phyloP scores from a whole-genome alignment of 2,113 vertebrate species.

The Panthera leo region DNA sequence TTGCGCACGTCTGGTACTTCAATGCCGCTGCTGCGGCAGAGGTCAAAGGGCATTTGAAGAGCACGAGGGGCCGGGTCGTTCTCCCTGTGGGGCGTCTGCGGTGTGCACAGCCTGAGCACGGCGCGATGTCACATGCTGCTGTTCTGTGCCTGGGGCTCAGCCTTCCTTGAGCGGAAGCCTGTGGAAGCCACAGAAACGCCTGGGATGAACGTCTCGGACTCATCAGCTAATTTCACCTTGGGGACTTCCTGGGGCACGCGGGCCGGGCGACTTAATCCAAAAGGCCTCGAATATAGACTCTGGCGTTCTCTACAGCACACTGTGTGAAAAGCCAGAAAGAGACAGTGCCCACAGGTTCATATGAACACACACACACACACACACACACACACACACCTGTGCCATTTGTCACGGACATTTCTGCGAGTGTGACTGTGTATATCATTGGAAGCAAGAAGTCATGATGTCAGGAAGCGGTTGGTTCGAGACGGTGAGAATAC shows the following conservation, averaged over 20 bases:
- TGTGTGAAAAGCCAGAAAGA: background rate
- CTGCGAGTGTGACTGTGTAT: background rate
- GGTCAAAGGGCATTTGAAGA: background rate
- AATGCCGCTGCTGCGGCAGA: background rate
- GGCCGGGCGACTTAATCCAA: background rate
- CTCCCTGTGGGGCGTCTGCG: background rate
- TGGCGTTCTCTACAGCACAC: background rate
- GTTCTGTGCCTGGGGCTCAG: background rate
- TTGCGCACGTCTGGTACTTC: background rate
- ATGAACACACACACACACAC: no score
- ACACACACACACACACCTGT: background rate
- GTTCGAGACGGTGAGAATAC: rapidly evolving
- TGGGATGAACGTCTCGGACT: background rate
- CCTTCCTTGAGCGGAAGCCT: background rate
- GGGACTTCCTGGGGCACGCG: background rate
- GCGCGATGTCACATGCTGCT: rapidly evolving
- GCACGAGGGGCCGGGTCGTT: background rate
- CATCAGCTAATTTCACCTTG: rapidly evolving
- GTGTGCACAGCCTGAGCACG: background rate
- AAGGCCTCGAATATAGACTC: background rate
- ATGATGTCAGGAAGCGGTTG: rapidly evolving
- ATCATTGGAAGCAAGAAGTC: background rate
- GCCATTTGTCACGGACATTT: background rate
- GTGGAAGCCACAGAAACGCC: background rate
- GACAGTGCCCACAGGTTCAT: background rate